Percentiles rank a stretch among this genome's conserved stretches.
Evolutionary conservation across 2,888 invertebrate species (phyloP).

Genomic region (Beris chalybata): DNA sequence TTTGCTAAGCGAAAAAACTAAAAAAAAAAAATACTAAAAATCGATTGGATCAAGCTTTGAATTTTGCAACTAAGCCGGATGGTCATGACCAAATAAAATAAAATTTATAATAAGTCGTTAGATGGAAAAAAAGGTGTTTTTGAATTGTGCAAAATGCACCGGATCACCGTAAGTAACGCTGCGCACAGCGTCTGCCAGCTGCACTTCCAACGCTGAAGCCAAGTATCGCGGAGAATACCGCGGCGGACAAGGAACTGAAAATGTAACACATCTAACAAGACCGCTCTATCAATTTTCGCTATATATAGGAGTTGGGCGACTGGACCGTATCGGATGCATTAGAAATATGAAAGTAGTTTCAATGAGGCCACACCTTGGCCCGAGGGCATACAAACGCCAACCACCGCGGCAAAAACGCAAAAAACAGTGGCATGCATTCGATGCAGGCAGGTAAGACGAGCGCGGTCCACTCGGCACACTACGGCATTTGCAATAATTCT

Average conservation of each 20-base stretch:
- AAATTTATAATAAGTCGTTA: too few relatives aligned
- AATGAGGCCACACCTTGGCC: constrained; percentile 51
- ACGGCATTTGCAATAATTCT: too few relatives aligned
- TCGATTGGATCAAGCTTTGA: background rate
- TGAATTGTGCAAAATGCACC: too few relatives aligned
- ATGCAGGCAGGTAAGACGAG: too few relatives aligned
- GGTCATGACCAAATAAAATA: too few relatives aligned
- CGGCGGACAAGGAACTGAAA: constrained; percentile 22
- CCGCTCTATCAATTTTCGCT: constrained; percentile 31
- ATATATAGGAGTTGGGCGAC: constrained; percentile 30
- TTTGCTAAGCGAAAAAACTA: background rate
- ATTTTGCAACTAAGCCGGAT: too few relatives aligned
- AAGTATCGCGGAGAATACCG: background rate
- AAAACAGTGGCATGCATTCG: constrained; percentile 30
- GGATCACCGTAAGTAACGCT: too few relatives aligned
- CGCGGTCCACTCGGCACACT: too few relatives aligned
- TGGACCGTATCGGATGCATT: constrained; percentile 40
- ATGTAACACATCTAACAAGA: constrained; percentile 31
- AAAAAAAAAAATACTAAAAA: background rate
- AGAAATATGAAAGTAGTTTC: constrained; percentile 52
- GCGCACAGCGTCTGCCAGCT: too few relatives aligned
- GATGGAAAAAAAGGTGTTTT: too few relatives aligned
- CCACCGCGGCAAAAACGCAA: constrained; percentile 15
- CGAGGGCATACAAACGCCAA: constrained; percentile 39
- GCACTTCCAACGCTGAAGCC: too few relatives aligned